Conservation (phyloP, 2,113 vertebrate genomes). For the Pseudonaja textilis region DNA sequence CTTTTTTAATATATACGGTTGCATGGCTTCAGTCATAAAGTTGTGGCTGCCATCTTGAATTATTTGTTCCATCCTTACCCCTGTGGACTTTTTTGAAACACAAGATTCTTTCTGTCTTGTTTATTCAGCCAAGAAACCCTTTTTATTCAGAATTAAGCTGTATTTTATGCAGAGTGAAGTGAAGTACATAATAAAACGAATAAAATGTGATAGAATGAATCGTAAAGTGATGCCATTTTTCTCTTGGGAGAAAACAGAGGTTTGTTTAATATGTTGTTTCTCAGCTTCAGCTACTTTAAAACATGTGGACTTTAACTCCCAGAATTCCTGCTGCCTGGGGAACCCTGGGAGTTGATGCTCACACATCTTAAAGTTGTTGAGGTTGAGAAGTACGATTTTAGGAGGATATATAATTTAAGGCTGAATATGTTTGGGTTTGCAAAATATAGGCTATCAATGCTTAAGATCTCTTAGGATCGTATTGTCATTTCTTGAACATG, state of each 20-base stretch:
- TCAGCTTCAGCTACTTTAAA: neutral
- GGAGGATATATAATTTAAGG: neutral
- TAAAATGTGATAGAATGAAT: slow-evolving; percentile 35
- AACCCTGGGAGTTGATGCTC: neutral
- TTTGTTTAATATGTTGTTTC: neutral
- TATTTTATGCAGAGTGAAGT: neutral
- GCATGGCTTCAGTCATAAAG: neutral
- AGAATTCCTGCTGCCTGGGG: neutral
- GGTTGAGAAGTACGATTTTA: neutral
- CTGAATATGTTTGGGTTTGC: neutral
- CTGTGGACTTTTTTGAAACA: neutral
- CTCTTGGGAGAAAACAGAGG: neutral
- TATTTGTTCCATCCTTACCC: neutral
- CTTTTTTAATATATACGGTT: neutral
- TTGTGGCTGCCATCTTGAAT: neutral
- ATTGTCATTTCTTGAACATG: neutral
- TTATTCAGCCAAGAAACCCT: neutral
- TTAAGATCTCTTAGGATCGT: neutral
- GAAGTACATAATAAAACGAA: neutral
- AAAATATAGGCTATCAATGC: neutral
- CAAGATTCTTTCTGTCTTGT: neutral
- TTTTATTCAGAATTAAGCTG: neutral
- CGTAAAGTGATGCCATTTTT: slow-evolving; percentile 21
- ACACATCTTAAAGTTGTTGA: neutral
- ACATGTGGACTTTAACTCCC: neutral